Base-by-base conservation (phyloP, 2,797 vertebrate species). In the Distichodus sexfasciatus region DNA sequence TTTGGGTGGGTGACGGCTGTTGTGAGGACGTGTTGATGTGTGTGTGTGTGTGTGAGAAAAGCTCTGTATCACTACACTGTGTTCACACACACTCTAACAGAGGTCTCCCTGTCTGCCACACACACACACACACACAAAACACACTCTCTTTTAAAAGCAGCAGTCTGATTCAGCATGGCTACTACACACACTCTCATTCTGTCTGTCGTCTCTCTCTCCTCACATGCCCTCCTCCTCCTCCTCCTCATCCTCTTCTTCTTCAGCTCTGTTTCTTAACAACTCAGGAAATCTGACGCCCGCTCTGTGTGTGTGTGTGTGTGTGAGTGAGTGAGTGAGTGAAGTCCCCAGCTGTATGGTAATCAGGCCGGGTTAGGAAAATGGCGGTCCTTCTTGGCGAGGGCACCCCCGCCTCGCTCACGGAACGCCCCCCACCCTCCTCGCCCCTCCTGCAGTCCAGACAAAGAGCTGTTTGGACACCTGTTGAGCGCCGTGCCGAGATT, bases 321-420 rank as follows among this genome's bases (percentile, higher is more conserved):
- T 66, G 17, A 33, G 41, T 66, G 15, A 63, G 40, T 46, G 66
- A 53, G 53, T 60, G 72, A 77, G 82, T 86, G 79, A 84, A 84
- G 74, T 79, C 87, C 88, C 94, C 94, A 96, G 94, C 94, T 95
- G 94, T 94, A 95, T 95, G 94, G 76, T 94, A 95, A 95, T 91
- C 82, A 92, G 88, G 81, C 81, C 76, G 81, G 78, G 90, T 88
- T 87, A 89, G 90, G 89, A 94, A 93, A 92, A 90, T 90, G 80
- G 87, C 87, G 83, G 88, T n/a, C 85, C 85, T 90, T 86, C 90
- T 89, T 88, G 86, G 83, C 82, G 84, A 65, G 78, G 85, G n/a
- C n/a, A n/a, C n/a, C n/a, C n/a, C n/a, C n/a, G n/a, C n/a, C n/a
- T n/a, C n/a, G n/a, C n/a, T n/a, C n/a, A n/a, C n/a, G n/a, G n/a